These are phyloP conservation scores for Priocnemis perturbator DNA, from an alignment of 2,888 invertebrate genomes.

Conservation along the genomic window DNA sequence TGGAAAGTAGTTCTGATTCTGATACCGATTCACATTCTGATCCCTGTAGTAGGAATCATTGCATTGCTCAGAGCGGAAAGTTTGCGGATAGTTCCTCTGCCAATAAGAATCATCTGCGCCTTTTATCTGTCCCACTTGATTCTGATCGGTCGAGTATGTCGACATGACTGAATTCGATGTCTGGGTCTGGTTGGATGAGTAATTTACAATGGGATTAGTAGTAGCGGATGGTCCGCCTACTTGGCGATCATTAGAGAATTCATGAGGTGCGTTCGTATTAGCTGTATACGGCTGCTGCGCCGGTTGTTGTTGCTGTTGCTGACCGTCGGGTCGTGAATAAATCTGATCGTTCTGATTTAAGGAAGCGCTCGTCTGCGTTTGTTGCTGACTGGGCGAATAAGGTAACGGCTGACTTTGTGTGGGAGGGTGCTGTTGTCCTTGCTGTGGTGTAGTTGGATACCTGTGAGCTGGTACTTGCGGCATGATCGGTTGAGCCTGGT, in stretches of 20 bases:
- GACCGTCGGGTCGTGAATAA: constrained; percentile 57
- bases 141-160: constrained; percentile 58
- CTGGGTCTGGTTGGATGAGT: constrained; percentile 51
- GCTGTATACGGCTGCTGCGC: constrained; percentile 59
- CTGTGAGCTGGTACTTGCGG: constrained; percentile 42
- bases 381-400: constrained; percentile 57
- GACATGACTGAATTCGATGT: constrained; percentile 48
- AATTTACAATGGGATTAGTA: constrained; percentile 55
- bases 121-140: constrained; percentile 60
- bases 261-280: constrained; percentile 49
- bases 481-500: constrained; percentile 37
- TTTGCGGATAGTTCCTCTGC: constrained; percentile 74
- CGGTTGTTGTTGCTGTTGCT: constrained; percentile 55
- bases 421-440: constrained; percentile 10
- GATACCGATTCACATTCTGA: constrained; percentile 74
- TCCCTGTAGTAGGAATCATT: constrained; percentile 67
- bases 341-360: constrained; percentile 59
- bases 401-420: constrained; percentile 34
- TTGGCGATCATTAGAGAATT: constrained; percentile 60
- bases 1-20: constrained; percentile 71
- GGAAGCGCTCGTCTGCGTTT: constrained; percentile 21
- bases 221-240: constrained; percentile 49
- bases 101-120: constrained; percentile 68
- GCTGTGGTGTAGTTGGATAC: constrained; percentile 44
- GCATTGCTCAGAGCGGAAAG: constrained; percentile 64